Evolutionary conservation across 2,113 vertebrate genomes (phyloP), one percentile per base, ranked within the genome.

Genomic region (Ophthalmolycus amberensis): DNA sequence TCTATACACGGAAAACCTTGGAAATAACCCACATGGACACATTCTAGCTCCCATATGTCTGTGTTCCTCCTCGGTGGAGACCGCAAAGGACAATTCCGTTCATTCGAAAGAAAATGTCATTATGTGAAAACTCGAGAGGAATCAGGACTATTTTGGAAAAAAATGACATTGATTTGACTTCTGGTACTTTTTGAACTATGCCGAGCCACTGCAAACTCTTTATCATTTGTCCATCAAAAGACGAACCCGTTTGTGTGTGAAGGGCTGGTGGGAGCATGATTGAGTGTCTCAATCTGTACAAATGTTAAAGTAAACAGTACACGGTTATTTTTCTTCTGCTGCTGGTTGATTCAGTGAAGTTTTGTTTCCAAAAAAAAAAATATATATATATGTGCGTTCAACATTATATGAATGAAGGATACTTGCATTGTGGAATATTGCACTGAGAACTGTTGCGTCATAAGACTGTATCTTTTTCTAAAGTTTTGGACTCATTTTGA

Each of bases 371-470:
- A 78, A 79, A 89, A 83, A 85, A 22, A 0, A 32, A 4, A 50
- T 50, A 52, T 22, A 52, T 59, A 59, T 59, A 80, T 34, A 81
- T 87, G 88, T 89, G 90, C 89, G 90, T 92, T 91, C 76, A 91
- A 82, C 86, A 92, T 89, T 85, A 71, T 88, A 86, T 90, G 92
- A 93, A 94, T 92, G 94, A 95, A 94, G 90, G 90, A 88, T 92
- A 90, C 85, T 91, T 91, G 91, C 94, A 94, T 94, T 94, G 93
- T 95, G 92, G 89, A 94, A 91, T 92, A 90, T 92, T 94, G 92
- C 91, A 93, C 92, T 94, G 90, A 88, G 79, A 92, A 91, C 85
- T 92, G 89, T 91, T 83, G 87, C 81, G 77, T 95, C 84, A 86
- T 92, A 78, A 91, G 88, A 89, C 91, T 93, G 85, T 89, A 91